Percentiles rank a stretch among this genome's conserved stretches.
These are phyloP conservation scores for Corythornis madagascariensis DNA, from an alignment of 2,113 vertebrate species.

Conservation along the genomic window DNA sequence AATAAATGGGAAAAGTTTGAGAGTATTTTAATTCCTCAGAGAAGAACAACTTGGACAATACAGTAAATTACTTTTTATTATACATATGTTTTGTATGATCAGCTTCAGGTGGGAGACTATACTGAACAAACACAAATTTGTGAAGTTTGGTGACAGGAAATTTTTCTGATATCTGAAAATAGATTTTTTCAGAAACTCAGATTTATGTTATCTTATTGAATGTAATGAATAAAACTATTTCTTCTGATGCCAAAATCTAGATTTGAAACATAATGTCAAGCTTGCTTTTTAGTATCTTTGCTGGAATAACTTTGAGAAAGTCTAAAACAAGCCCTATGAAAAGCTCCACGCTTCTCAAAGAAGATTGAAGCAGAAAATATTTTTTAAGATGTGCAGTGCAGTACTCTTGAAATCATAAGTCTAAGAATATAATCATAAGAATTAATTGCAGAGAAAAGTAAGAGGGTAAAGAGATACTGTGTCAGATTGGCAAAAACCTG, in stretches of 20 bases:
- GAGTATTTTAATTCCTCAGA: constrained; percentile 47
- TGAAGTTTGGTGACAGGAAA: neutral
- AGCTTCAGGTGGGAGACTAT: neutral
- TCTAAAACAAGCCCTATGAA: neutral
- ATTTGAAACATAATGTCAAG: neutral
- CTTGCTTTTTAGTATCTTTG: neutral
- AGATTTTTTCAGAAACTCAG: neutral
- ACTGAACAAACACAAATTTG: neutral
- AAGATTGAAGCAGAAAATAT: neutral
- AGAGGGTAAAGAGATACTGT: neutral
- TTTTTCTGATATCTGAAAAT: neutral
- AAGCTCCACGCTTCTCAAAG: neutral
- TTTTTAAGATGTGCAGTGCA: neutral
- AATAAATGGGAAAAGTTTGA: constrained; percentile 58
- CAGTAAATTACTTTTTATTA: constrained; percentile 22
- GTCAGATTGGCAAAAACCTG: neutral
- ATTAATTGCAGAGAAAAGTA: neutral
- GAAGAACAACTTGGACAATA: constrained; percentile 45
- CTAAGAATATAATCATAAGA: neutral
- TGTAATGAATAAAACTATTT: neutral
- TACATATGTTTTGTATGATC: neutral
- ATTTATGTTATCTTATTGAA: neutral
- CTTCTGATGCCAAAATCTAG: neutral
- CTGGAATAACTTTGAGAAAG: neutral
- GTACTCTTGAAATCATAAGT: neutral